phyloP scores from a whole-genome alignment of 2,888 invertebrate genomes.

The Sialis lutaria region DNA sequence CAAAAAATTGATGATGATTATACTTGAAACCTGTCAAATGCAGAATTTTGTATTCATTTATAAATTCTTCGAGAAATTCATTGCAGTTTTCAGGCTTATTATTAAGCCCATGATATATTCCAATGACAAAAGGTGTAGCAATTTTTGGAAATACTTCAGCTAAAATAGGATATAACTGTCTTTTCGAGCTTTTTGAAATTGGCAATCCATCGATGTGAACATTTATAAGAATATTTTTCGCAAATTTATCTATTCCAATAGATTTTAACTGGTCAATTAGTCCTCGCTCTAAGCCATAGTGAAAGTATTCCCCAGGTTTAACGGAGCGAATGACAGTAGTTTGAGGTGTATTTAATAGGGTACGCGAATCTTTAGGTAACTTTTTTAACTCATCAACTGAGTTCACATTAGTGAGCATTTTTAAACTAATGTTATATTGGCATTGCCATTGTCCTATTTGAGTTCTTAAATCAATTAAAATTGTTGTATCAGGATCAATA shows the following conservation, averaged over 20 bases:
- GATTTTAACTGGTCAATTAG: not conserved
- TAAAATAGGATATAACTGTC: slow-evolving; percentile 1
- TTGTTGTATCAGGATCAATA: not conserved
- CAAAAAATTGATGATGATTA: slow-evolving; percentile 1
- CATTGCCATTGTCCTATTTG: not conserved
- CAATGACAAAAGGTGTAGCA: not conserved
- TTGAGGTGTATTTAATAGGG: slow-evolving; percentile 1
- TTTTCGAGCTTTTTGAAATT: not conserved
- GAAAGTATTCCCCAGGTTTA: slow-evolving; percentile 2
- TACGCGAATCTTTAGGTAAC: not conserved
- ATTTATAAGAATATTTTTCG: not conserved
- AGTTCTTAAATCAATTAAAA: not conserved
- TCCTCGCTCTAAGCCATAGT: slow-evolving; percentile 1
- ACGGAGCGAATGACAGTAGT: not conserved
- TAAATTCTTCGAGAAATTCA: not conserved
- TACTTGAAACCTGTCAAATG: not conserved
- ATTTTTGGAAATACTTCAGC: not conserved
- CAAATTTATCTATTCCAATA: not conserved
- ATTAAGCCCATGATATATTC: not conserved
- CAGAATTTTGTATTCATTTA: not conserved
- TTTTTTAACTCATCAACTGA: slow-evolving; percentile 1
- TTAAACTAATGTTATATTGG: not conserved
- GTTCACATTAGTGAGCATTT: not conserved
- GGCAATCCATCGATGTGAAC: not conserved
- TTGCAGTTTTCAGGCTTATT: not conserved